Evolutionary conservation across 2,888 invertebrate species (phyloP).

Genomic region (Ptilodon capucinus): DNA sequence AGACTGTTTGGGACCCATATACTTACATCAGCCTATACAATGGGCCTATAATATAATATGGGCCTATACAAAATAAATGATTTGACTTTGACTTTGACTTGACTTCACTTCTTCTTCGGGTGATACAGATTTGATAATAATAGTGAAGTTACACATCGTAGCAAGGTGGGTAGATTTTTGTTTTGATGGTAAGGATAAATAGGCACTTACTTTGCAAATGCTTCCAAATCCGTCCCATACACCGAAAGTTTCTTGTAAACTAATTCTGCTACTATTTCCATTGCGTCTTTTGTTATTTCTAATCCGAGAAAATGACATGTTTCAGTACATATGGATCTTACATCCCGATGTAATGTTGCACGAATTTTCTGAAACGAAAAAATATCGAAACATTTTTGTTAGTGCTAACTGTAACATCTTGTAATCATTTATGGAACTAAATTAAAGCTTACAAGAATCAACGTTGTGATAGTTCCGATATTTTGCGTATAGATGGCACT

Average conservation of each 20-base stretch:
- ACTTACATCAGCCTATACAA: no score
- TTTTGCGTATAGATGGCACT: not conserved
- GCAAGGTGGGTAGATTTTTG: not conserved
- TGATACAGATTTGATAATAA: no score
- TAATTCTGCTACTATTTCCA: constrained; percentile 84
- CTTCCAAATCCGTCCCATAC: constrained; percentile 84
- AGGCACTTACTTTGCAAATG: constrained; percentile 83
- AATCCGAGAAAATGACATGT: constrained; percentile 73
- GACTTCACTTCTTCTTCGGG: no score
- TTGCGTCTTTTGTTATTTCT: constrained; percentile 77
- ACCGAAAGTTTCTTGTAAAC: constrained; percentile 80
- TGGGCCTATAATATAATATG: no score
- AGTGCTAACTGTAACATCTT: constrained; percentile 51
- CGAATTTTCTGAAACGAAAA: constrained; percentile 82
- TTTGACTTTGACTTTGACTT: no score
- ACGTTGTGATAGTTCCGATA: not conserved
- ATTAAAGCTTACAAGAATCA: not conserved
- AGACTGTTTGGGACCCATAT: no score
- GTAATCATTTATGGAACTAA: constrained; percentile 1
- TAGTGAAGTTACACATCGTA: no score
- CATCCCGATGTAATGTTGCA: constrained; percentile 80
- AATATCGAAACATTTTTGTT: no score
- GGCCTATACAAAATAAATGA: no score
- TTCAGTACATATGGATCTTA: constrained; percentile 80
- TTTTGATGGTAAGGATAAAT: no score